These are phyloP conservation scores for Philopedon plagiatum DNA, from an alignment of 2,888 invertebrate genomes.

Conservation along the genomic window DNA sequence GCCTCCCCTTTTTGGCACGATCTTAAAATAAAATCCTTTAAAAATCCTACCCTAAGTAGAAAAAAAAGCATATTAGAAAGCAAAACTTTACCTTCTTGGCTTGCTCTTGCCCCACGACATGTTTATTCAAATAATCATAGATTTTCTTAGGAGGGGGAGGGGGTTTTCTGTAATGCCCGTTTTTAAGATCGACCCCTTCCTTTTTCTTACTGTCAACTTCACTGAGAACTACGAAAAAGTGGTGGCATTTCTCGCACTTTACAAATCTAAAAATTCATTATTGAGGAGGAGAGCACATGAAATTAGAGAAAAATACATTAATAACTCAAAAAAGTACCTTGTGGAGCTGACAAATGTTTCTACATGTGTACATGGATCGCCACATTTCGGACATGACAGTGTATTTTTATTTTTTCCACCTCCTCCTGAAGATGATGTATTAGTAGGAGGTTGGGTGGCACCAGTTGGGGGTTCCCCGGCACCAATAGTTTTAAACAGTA, in stretches of 20 bases:
- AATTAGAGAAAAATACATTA: neutral
- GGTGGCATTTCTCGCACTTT: constrained; percentile 98
- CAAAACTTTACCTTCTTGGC: constrained; percentile 95
- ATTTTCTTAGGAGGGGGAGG: constrained; percentile 98
- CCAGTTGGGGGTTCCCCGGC: constrained; percentile 61
- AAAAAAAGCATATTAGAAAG: constrained; percentile 1
- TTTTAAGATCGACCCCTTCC: constrained; percentile 82
- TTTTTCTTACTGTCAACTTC: constrained; percentile 94
- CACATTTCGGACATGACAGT: constrained; percentile 93
- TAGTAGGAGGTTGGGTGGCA: constrained; percentile 53
- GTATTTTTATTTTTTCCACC: constrained; percentile 81
- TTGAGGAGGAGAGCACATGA: too few relatives aligned
- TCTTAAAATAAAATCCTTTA: too few relatives aligned
- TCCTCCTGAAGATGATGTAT: constrained; percentile 62
- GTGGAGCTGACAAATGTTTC: constrained; percentile 98
- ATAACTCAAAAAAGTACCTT: constrained; percentile 65
- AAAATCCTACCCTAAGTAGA: too few relatives aligned
- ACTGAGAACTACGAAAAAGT: constrained; percentile 96
- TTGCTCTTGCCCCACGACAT: constrained; percentile 97
- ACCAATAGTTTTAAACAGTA: constrained; percentile 62
- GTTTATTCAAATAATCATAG: constrained; percentile 95
- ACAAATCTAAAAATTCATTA: constrained; percentile 76
- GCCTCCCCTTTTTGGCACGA: too few relatives aligned
- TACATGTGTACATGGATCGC: constrained; percentile 91
- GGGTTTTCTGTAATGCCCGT: constrained; percentile 83